Percentiles rank a stretch among this genome's conserved stretches.
These are phyloP conservation scores for Pristionchus maxplancki DNA, from an alignment of 2,888 invertebrate species.

Conservation along the genomic window DNA sequence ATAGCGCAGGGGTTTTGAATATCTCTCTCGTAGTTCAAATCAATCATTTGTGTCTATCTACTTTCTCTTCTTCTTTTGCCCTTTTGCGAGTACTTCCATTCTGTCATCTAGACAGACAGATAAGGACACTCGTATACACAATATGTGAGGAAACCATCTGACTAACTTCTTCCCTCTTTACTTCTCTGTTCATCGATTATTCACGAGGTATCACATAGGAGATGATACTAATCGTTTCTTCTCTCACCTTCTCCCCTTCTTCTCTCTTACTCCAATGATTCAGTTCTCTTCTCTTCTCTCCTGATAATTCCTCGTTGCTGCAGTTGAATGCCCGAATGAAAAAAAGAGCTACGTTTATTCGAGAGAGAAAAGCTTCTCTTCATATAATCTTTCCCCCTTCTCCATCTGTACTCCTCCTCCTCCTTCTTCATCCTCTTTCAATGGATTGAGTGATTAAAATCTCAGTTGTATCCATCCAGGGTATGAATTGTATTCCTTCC, in stretches of 20 bases:
- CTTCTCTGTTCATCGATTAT: neutral
- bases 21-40: neutral
- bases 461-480: neutral
- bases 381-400: neutral
- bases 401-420: neutral
- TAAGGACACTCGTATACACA: neutral
- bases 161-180: neutral
- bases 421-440: neutral
- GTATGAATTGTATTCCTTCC: neutral
- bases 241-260: neutral
- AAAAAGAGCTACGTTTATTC: neutral
- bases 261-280: neutral
- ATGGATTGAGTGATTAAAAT: neutral
- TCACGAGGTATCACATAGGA: no score
- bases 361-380: neutral
- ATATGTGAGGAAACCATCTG: neutral
- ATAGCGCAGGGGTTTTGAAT: neutral
- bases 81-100: neutral
- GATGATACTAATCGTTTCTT: neutral
- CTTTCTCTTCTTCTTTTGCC: neutral
- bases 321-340: neutral
- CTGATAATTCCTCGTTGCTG: neutral
- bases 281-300: neutral
- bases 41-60: neutral
- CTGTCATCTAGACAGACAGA: neutral